Base-by-base conservation (phyloP, 1,140 invertebrate species). In the Drosophila nasuta region DNA sequence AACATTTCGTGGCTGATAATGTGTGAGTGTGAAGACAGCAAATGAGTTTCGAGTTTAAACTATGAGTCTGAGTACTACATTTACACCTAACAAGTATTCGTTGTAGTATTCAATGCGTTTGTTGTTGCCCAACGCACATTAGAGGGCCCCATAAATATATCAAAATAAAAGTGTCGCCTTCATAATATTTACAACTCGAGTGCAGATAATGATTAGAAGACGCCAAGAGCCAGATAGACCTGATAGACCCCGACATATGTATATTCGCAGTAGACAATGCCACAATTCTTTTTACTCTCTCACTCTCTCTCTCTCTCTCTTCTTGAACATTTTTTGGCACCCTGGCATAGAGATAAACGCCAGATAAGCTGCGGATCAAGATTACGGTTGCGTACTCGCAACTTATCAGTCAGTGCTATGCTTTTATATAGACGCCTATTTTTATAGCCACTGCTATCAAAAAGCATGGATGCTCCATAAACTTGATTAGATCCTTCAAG, bases 141-240 rank as follows among this genome's bases (percentile, higher is more conserved):
- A 70, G 66, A 75, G 77, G 77, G 41, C 52, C 15, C 52, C 81
- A 85, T 89, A 89, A 89, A 89, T 89, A 85, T 56, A 89, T 89
- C 86, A 89, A 90, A 79, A 89, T 89, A 89, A 89, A 89, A 89
- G 76, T 85, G 85, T 89, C 85, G 81, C 78, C 59, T 72, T 77
- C 62, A 59, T 46, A 74, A 74, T 68, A 77, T 89, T 90, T 89
- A 89, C 63, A 57, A 57, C 81, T 45, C 63, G 25, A 41, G 43
- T 56, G 78, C 66, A 90, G 85, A 89, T 89, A 89, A 79, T 89
- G 35, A 38, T 38, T 38, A 67, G 63, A 71, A 58, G 43, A 65
- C 59, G 64, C 77, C 60, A 35, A 70, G 60, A 72, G 56, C 75
- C 79, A 77, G 68, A 81, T 66, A 79, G 65, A 76, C 70, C 28